Conservation (phyloP, 2,888 invertebrate genomes). For the Cyclophora punctaria region DNA sequence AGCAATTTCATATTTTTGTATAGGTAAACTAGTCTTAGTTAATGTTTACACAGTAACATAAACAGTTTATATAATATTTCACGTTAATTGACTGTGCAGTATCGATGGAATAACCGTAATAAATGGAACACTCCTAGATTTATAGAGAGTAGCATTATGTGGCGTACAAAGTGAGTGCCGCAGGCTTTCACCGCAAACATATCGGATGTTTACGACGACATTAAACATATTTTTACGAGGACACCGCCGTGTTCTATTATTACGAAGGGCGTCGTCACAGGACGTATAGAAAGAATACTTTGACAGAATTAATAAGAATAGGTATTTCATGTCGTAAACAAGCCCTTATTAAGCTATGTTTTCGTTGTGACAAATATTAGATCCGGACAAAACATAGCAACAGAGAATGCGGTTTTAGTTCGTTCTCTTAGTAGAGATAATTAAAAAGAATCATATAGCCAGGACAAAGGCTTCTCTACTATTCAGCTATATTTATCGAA, state of each 20-base stretch:
- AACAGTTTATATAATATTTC: slow-evolving; percentile 25
- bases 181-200: slow-evolving; percentile 57
- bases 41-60: too few relatives aligned
- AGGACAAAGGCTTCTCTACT: too few relatives aligned
- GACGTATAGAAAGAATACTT: slow-evolving; percentile 50
- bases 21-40: too few relatives aligned
- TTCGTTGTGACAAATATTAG: too few relatives aligned
- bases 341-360: too few relatives aligned
- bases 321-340: too few relatives aligned
- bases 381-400: too few relatives aligned
- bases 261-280: slow-evolving; percentile 46
- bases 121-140: slow-evolving; percentile 59
- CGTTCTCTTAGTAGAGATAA: too few relatives aligned
- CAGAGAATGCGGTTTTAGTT: too few relatives aligned
- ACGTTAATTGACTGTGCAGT: slow-evolving; percentile 38
- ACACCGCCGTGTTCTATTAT: slow-evolving; percentile 62
- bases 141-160: slow-evolving; percentile 48
- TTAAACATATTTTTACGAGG: slow-evolving; percentile 73
- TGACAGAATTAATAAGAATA: slow-evolving; percentile 47
- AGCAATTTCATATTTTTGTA: too few relatives aligned
- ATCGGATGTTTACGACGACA: slow-evolving; percentile 68
- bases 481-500: too few relatives aligned
- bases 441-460: too few relatives aligned
- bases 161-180: slow-evolving; percentile 33
- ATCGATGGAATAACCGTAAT: slow-evolving; percentile 49